Percentiles rank a stretch among this genome's conserved stretches.
Evolutionary conservation across 2,797 vertebrate genomes (phyloP).

Genomic region (Luscinia luscinia): DNA sequence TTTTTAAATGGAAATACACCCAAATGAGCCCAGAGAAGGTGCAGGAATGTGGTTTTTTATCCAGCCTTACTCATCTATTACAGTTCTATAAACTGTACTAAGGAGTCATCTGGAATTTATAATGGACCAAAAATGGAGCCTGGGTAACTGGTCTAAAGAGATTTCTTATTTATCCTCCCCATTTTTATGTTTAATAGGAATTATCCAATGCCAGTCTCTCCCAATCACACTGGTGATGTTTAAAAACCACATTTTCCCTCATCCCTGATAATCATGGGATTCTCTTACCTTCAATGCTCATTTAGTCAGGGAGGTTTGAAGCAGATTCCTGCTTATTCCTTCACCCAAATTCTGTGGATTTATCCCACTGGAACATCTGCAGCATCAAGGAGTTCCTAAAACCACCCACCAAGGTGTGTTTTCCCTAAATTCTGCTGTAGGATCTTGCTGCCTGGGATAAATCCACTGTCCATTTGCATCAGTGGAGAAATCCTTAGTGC

Average conservation of each 20-base stretch:
- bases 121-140: not conserved
- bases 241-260: not conserved
- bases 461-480: too few species aligned
- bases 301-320: not conserved
- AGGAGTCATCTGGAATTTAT: not conserved
- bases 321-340: not conserved
- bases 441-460: too few species aligned
- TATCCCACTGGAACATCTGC: not conserved
- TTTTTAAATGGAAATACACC: not conserved
- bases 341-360: not conserved
- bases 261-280: not conserved
- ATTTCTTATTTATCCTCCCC: not conserved
- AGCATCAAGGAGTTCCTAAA: not conserved
- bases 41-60: not conserved
- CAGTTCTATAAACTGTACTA: not conserved
- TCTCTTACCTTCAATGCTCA: not conserved
- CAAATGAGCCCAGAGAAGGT: not conserved
- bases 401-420: not conserved
- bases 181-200: not conserved
- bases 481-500: not conserved
- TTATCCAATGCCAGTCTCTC: not conserved
- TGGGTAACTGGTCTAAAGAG: not conserved
- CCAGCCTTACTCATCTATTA: not conserved
- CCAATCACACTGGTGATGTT: not conserved
- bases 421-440: not conserved